These are phyloP conservation scores for Limenitis arthemis DNA, from an alignment of 2,888 invertebrate genomes.

Conservation along the genomic window DNA sequence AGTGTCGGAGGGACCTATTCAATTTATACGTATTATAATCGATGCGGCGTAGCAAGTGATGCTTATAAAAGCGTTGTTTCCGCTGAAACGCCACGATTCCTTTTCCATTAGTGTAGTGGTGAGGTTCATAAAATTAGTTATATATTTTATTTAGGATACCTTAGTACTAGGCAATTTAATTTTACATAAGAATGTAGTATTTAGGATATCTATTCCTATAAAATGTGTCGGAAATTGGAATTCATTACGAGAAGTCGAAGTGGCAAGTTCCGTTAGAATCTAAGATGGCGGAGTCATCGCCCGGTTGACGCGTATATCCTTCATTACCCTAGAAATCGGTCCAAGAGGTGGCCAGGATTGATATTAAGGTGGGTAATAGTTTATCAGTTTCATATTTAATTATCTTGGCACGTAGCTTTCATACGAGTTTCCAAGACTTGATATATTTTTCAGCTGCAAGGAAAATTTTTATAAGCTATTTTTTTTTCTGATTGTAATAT, in stretches of 20 bases:
- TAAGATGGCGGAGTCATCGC: constrained; percentile 57
- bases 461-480: not conserved
- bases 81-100: constrained; percentile 33
- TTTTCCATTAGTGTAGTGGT: constrained; percentile 39
- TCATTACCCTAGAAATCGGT: constrained; percentile 12
- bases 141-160: constrained; percentile 8
- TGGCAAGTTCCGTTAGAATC: constrained; percentile 35
- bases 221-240: constrained; percentile 14
- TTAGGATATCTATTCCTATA: not conserved
- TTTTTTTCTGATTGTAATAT: too few relatives aligned
- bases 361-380: constrained; percentile 43
- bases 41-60: constrained; percentile 24
- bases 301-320: constrained; percentile 37
- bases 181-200: constrained; percentile 23
- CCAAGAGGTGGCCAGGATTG: constrained; percentile 14
- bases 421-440: not conserved
- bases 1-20: not conserved
- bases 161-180: constrained; percentile 7
- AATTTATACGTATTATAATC: constrained; percentile 20
- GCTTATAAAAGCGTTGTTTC: constrained; percentile 36
- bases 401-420: not conserved
- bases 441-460: constrained; percentile 25
- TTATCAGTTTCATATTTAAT: constrained; percentile 17
- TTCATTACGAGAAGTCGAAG: constrained; percentile 27
- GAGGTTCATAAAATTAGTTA: constrained; percentile 31